Conservation (phyloP, 2,113 vertebrate genomes). For the Phaethornis superciliosus region DNA sequence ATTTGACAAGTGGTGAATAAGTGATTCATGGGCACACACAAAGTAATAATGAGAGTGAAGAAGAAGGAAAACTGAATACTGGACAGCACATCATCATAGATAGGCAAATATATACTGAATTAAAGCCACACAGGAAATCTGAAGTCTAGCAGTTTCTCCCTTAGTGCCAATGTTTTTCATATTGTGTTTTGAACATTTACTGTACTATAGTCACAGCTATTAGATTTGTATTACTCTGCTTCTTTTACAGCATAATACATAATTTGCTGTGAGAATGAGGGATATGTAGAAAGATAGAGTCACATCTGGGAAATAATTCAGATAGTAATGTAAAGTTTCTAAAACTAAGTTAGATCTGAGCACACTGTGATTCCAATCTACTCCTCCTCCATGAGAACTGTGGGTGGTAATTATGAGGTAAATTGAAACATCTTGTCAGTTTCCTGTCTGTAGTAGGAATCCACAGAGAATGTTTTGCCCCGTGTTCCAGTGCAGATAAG, state of each 20-base stretch:
- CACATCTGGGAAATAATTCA: neutral
- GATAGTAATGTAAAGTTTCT: neutral
- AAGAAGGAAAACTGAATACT: neutral
- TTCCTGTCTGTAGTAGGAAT: neutral
- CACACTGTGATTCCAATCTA: neutral
- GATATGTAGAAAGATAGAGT: neutral
- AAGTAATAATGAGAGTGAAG: neutral
- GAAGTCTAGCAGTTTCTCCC: neutral
- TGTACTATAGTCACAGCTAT: neutral
- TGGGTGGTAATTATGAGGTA: fast-evolving
- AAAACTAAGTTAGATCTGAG: neutral
- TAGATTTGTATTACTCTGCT: neutral
- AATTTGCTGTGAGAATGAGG: neutral
- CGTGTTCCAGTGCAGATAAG: neutral
- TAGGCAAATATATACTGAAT: neutral
- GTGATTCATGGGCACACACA: neutral
- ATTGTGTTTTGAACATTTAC: neutral
- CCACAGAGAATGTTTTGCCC: neutral
- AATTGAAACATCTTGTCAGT: neutral
- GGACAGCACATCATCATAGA: neutral
- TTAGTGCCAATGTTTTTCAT: neutral
- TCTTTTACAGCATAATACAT: neutral
- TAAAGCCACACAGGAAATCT: neutral
- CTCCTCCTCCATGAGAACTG: neutral
- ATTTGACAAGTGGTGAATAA: neutral